Base-by-base conservation (phyloP, 2,888 invertebrate genomes). In the Liposcelis brunnea region DNA sequence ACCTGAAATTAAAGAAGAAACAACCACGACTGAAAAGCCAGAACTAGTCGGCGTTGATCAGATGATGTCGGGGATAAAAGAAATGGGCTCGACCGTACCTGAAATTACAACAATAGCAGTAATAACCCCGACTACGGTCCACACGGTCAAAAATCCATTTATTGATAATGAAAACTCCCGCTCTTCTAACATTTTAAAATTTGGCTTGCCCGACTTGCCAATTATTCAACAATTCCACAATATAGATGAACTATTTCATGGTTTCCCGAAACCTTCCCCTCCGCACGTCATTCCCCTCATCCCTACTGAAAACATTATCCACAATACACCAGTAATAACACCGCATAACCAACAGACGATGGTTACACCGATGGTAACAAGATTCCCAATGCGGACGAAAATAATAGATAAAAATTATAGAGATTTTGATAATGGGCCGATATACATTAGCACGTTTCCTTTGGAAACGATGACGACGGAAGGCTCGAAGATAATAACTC, bases 401-500 rank as follows among this genome's bases (percentile, higher is more conserved):
- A 8, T 26, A 8, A n/a, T n/a, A n/a, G n/a, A n/a, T n/a, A n/a
- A n/a, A n/a, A n/a, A n/a, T n/a, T n/a, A n/a, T n/a, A n/a, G n/a
- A n/a, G n/a, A n/a, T n/a, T n/a, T n/a, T n/a, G n/a, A n/a, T n/a
- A n/a, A n/a, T n/a, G n/a, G n/a, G n/a, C n/a, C n/a, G n/a, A n/a
- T n/a, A n/a, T n/a, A n/a, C n/a, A n/a, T n/a, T n/a, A n/a, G n/a
- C n/a, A n/a, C n/a, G n/a, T n/a, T n/a, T n/a, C n/a, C n/a, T n/a
- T 6, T 6, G 26, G 26, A 26, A 26, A 26, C 61, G 46, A n/a
- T n/a, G n/a, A 56, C 59, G 6, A 63, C 66, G 10, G 63, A 72
- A 3, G 68, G 72, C 26, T 72, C 74, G 49, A 66, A 74, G 5
- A 64, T 75, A 15, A 73, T 74, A 2, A 84, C 83, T 1, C 60